Evolutionary conservation across 2,113 vertebrate genomes (phyloP), one percentile per base, ranked within the genome.

Genomic region (Upupa epops): DNA sequence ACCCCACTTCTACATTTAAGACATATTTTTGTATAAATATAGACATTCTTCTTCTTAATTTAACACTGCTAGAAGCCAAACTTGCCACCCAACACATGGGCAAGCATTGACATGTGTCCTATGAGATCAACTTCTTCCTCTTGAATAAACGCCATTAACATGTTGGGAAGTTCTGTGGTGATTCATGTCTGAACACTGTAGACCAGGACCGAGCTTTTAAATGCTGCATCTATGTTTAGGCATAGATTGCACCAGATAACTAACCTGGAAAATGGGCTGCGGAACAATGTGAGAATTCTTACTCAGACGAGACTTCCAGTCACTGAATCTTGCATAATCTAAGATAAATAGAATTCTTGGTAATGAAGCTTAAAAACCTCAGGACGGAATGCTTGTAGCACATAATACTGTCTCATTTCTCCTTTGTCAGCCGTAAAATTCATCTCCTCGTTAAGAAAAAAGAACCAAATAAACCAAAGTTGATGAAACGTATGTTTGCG

Each of bases 401-500:
- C 9, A 69, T 15, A 70, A 81, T 26, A 28, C 42, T 78, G 68
- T 49, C 72, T 69, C 21, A 70, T 83, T 90, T 74, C 9, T 72
- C n/a, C 63, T 69, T 68, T 76, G 36, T 85, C 81, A 86, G 94
- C 64, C 72, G 42, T 59, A 83, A 90, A 92, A 88, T 79, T 71
- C 19, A 56, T 55, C 56, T 72, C 51, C 36, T 85, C 18, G 36
- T 82, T 65, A 69, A 75, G 54, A 54, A 51, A 64, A 61, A 58
- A 40, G 40, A 24, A 51, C 70, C 19, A 92, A 90, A 79, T 93
- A 88, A 73, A 86, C 68, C 34, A 32, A 90, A 83, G 73, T 95
- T 95, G 94, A 89, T 84, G 56, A 72, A 94, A 85, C 28, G 22
- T 85, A 60, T 86, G 86, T 90, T 95, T 94, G 89, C 63, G 68